phyloP scores from a whole-genome alignment of 2,888 invertebrate species.

The Tipula unca region DNA sequence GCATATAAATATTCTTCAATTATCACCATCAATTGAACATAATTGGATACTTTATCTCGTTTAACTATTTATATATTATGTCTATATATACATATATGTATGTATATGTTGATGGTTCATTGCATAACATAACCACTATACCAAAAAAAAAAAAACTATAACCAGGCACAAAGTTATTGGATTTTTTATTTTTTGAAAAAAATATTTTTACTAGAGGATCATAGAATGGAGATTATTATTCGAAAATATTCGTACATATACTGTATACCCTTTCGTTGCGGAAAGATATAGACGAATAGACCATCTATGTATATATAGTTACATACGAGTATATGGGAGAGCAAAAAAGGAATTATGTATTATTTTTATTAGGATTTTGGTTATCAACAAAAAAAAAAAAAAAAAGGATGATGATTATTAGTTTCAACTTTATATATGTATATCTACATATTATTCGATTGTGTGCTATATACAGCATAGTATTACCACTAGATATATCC shows the following conservation, averaged over 20 bases:
- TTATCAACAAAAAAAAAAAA: background rate
- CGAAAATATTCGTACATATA: background rate
- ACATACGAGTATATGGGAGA: no score
- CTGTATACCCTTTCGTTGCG: background rate
- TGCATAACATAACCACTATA: background rate
- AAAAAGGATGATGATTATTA: background rate
- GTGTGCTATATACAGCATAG: background rate
- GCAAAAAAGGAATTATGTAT: background rate
- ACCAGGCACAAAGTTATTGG: background rate
- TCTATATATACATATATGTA: background rate
- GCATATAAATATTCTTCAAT: conserved; percentile 17
- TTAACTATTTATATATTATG: background rate
- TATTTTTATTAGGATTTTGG: conserved; percentile 9
- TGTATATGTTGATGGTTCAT: background rate
- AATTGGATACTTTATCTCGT: conserved; percentile 19
- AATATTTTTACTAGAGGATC: background rate
- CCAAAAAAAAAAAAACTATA: background rate
- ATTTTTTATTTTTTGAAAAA: background rate
- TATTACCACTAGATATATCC: background rate
- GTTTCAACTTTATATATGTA: background rate
- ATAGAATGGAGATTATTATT: background rate
- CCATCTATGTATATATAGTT: background rate
- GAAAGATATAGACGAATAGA: background rate
- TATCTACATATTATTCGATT: background rate
- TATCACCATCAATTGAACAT: conserved; percentile 21